Conservation (phyloP, 1,140 invertebrate species). For the Solenopsis fugax region DNA sequence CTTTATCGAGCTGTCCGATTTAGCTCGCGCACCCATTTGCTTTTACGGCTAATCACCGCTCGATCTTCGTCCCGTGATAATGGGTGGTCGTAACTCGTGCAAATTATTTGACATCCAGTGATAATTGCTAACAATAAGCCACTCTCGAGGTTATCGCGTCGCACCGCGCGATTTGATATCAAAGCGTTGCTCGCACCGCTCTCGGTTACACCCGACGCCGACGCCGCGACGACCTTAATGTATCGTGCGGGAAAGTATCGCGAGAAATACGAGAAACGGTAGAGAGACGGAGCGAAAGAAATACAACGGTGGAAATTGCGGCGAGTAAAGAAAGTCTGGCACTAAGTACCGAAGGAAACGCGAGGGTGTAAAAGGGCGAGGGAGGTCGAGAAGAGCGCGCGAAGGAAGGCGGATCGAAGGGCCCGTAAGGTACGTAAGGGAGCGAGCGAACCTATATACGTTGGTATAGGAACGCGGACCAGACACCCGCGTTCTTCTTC, state of each 20-base stretch:
- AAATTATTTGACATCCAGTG: constrained; percentile 31
- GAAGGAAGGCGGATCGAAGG: constrained; percentile 17
- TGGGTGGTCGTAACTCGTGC: constrained; percentile 3
- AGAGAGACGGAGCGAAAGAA: background rate
- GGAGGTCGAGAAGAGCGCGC: background rate
- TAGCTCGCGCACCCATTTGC: background rate
- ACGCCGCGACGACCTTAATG: background rate
- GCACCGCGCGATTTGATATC: background rate
- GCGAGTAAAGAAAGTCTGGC: constrained; percentile 29
- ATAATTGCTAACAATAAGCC: constrained; percentile 7
- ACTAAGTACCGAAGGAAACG: constrained; percentile 16
- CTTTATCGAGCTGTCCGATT: constrained; percentile 20
- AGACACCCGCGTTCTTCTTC: background rate
- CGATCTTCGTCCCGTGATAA: constrained; percentile 25
- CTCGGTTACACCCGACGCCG: too few relatives aligned
- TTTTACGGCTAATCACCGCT: constrained; percentile 8
- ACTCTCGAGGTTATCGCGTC: background rate
- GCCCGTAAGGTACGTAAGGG: background rate
- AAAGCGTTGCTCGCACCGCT: too few relatives aligned
- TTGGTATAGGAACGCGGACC: background rate
- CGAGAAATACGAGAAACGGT: constrained; percentile 12
- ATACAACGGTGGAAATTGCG: constrained; percentile 49
- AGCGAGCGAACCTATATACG: background rate
- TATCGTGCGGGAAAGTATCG: constrained; percentile 26
- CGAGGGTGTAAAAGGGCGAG: background rate